These are phyloP conservation scores for Hemistola chrysoprasaria DNA, from an alignment of 2,888 invertebrate species.

Conservation along the genomic window DNA sequence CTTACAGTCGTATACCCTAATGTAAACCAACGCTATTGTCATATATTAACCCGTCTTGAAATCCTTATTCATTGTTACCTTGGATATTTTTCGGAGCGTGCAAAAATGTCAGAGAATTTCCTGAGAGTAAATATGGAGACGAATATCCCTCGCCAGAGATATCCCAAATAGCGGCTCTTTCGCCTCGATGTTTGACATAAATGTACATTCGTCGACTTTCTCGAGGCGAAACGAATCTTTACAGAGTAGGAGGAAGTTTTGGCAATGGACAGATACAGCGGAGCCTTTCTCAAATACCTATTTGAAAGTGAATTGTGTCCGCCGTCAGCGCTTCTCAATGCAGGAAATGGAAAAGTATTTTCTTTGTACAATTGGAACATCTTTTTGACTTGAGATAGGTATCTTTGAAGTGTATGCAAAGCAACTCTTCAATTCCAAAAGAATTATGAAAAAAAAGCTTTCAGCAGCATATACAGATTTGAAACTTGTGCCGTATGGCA, in stretches of 20 bases:
- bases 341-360: slow-evolving; percentile 5
- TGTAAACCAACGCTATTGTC: slow-evolving; percentile 7
- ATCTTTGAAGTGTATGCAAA: too few species aligned
- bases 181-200: slow-evolving; percentile 11
- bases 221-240: slow-evolving; percentile 24
- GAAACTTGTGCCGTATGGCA: slow-evolving; percentile 8
- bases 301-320: slow-evolving; percentile 18
- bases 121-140: slow-evolving; percentile 17
- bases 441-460: too few species aligned
- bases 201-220: slow-evolving; percentile 23
- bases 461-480: background rate
- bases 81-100: slow-evolving; percentile 8
- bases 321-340: slow-evolving; percentile 5
- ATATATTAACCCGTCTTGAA: slow-evolving; percentile 7
- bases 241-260: slow-evolving; percentile 25
- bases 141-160: slow-evolving; percentile 13
- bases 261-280: slow-evolving; percentile 19
- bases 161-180: slow-evolving; percentile 5
- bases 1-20: slow-evolving; percentile 11
- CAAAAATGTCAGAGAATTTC: slow-evolving; percentile 10
- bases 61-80: slow-evolving; percentile 17
- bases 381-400: too few species aligned
- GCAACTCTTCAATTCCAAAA: too few species aligned
- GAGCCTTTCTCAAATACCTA: slow-evolving; percentile 15
- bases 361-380: too few species aligned